These are phyloP conservation scores for Fistularia commersonii DNA, from an alignment of 2,797 vertebrate species.

Conservation along the genomic window DNA sequence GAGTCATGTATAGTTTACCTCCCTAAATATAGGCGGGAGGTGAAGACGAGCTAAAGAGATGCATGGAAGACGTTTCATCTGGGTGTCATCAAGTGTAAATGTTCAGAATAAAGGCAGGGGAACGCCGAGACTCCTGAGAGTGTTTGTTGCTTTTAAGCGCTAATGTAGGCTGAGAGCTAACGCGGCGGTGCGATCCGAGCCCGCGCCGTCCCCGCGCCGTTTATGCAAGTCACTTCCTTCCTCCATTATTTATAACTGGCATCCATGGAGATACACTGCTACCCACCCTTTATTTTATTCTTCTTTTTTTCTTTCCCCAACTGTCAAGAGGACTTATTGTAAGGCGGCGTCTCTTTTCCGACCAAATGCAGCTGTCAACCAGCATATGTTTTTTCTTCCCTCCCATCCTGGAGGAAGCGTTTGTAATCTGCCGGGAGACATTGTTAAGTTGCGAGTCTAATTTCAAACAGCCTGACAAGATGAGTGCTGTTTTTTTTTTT, in stretches of 20 bases:
- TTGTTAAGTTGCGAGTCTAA: constrained; percentile 56
- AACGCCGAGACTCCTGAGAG: constrained; percentile 45
- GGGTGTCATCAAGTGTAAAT: no score
- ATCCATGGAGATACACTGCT: constrained; percentile 44
- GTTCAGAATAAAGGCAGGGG: not conserved
- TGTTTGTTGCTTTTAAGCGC: constrained; percentile 51
- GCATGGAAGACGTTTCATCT: no score
- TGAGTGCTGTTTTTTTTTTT: constrained; percentile 2
- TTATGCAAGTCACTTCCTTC: constrained; percentile 44
- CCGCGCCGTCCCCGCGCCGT: constrained; percentile 43
- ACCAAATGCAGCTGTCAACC: not conserved
- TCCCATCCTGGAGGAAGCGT: constrained; percentile 43
- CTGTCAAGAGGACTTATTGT: not conserved
- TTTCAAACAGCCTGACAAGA: constrained; percentile 51
- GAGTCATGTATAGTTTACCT: no score
- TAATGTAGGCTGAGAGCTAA: constrained; percentile 1
- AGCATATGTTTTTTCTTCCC: constrained; percentile 58
- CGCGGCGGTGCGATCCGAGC: constrained; percentile 30
- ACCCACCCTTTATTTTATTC: no score
- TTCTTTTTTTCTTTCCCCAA: constrained; percentile 10
- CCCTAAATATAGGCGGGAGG: no score
- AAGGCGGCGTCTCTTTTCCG: not conserved
- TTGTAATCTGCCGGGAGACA: constrained; percentile 56
- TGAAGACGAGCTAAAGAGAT: no score
- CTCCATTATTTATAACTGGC: constrained; percentile 30